Evolutionary conservation across 2,888 invertebrate genomes (phyloP).

Genomic region (Melanotus villosus): DNA sequence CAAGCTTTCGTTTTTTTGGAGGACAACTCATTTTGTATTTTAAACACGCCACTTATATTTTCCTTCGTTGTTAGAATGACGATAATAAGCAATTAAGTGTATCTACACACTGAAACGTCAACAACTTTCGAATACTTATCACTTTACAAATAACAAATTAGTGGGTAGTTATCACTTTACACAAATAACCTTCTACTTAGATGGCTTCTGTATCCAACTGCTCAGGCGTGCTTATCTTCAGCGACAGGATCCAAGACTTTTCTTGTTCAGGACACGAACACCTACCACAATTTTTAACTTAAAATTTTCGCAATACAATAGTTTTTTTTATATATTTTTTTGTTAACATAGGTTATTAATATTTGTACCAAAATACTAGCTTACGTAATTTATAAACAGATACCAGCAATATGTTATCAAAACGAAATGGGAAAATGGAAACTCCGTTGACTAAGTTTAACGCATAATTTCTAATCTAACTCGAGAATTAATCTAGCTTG

Average conservation of each 20-base stretch:
- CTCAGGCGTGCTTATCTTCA: neutral
- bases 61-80: neutral
- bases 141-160: slow-evolving; percentile 15
- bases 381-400: no score
- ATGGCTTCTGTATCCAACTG: neutral
- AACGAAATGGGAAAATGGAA: no score
- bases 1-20: slow-evolving; percentile 46
- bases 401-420: no score
- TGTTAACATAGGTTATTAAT: no score
- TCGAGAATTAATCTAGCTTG: no score
- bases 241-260: neutral
- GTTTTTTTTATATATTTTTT: no score
- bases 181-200: slow-evolving; percentile 15
- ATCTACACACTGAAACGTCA: neutral
- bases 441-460: no score
- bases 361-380: no score
- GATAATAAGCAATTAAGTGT: neutral
- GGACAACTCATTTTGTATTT: slow-evolving; percentile 23
- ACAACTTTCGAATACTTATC: slow-evolving; percentile 16
- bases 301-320: neutral
- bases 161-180: slow-evolving; percentile 13
- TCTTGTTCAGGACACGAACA: neutral
- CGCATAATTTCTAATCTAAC: no score
- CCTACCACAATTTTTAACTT: slow-evolving; percentile 16
- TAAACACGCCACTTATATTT: neutral